Evolutionary conservation across 1,140 invertebrate genomes (phyloP).

Genomic region (Theocolax elegans): DNA sequence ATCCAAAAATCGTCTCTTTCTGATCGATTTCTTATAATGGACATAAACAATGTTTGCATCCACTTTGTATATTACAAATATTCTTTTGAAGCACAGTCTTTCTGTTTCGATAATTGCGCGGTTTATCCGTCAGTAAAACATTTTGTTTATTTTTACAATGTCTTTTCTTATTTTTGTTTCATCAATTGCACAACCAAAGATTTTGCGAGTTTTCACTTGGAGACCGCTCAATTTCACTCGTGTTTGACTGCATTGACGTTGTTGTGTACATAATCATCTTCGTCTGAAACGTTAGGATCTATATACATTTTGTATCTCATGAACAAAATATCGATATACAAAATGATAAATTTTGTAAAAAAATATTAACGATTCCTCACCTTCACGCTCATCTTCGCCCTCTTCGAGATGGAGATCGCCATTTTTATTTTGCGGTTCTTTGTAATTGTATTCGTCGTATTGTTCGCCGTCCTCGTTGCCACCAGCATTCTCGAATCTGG

Average conservation of each 20-base stretch:
- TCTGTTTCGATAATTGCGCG: conserved; percentile 6
- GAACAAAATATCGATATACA: background rate
- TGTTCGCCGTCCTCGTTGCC: conserved; percentile 59
- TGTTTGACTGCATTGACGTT: conserved; percentile 57
- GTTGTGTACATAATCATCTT: conserved; percentile 58
- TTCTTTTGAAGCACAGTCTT: conserved; percentile 26
- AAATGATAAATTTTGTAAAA: conserved; percentile 8
- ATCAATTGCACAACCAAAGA: too few species aligned
- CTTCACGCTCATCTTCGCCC: conserved; percentile 63
- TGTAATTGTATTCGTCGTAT: conserved; percentile 60
- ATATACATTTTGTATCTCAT: conserved; percentile 20
- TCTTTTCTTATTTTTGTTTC: background rate
- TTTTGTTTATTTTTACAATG: background rate
- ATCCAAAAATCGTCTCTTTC: conserved; percentile 26
- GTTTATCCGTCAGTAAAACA: conserved; percentile 27
- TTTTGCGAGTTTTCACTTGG: background rate
- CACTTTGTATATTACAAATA: conserved; percentile 16
- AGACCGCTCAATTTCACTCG: conserved; percentile 44
- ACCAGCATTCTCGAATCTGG: conserved; percentile 55
- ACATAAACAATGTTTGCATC: background rate
- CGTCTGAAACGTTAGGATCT: conserved; percentile 50
- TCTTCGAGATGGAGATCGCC: conserved; percentile 57
- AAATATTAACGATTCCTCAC: conserved; percentile 46
- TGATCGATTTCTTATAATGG: background rate
- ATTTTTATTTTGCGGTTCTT: conserved; percentile 59